Evolutionary conservation across 2,888 invertebrate species (phyloP).

Genomic region (Chromoteleia sp.): DNA sequence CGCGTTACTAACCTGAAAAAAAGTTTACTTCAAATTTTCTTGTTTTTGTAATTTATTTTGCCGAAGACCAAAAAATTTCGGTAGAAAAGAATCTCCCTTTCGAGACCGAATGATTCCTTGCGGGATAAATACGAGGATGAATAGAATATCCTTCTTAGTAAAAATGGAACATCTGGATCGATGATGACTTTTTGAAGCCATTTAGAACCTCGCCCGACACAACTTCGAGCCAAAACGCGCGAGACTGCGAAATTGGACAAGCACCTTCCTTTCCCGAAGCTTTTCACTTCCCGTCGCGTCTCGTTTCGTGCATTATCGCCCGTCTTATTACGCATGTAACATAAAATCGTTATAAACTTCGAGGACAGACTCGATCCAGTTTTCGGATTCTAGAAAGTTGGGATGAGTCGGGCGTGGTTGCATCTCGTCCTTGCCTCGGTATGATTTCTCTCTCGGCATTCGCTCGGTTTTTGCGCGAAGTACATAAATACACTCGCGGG

Average conservation of each 20-base stretch:
- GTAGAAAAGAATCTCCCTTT: too few relatives aligned
- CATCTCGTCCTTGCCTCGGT: constrained; percentile 83
- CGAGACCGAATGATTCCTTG: too few relatives aligned
- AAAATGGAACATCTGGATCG: too few relatives aligned
- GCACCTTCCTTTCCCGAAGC: not conserved
- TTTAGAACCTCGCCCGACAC: too few relatives aligned
- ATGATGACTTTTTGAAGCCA: too few relatives aligned
- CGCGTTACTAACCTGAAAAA: too few relatives aligned
- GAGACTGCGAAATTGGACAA: constrained; percentile 1
- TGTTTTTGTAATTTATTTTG: too few relatives aligned
- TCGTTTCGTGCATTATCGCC: constrained; percentile 27
- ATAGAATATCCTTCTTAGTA: too few relatives aligned
- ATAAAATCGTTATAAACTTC: constrained; percentile 70
- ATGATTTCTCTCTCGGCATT: constrained; percentile 84
- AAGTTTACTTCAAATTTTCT: too few relatives aligned
- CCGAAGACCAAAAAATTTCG: too few relatives aligned
- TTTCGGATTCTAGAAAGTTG: constrained; percentile 85
- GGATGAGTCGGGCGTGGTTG: constrained; percentile 83
- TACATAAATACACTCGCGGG: constrained; percentile 45
- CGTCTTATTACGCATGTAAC: constrained; percentile 54
- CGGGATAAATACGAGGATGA: too few relatives aligned
- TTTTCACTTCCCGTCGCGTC: constrained; percentile 16
- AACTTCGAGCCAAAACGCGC: too few relatives aligned
- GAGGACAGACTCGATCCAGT: constrained; percentile 82
- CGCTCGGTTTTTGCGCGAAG: constrained; percentile 68